Percentiles rank a stretch among this genome's conserved stretches.
phyloP scores from a whole-genome alignment of 1,140 invertebrate genomes.

The Patella vulgata region DNA sequence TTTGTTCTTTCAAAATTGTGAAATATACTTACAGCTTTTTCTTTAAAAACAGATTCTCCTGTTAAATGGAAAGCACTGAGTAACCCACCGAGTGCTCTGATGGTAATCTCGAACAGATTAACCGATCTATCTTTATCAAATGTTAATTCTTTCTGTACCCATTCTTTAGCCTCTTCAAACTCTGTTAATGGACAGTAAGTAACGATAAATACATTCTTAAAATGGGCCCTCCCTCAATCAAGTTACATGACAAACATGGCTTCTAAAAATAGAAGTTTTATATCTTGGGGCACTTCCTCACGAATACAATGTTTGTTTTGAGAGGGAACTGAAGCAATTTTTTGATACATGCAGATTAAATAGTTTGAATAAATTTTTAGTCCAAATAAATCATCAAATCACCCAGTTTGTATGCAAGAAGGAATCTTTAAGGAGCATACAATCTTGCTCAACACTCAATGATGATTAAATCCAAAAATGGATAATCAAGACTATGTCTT shows the following conservation, averaged over 20 bases:
- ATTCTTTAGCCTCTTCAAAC: conserved; percentile 90
- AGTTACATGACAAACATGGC: too few species aligned
- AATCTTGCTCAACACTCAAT: too few species aligned
- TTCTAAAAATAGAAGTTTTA: conserved; percentile 15
- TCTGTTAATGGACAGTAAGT: conserved; percentile 69
- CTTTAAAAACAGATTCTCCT: conserved; percentile 75
- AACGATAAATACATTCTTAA: too few species aligned
- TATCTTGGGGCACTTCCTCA: too few species aligned
- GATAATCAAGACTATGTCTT: too few species aligned
- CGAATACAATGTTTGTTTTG: neutral
- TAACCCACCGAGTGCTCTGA: conserved; percentile 96
- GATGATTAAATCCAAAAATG: too few species aligned
- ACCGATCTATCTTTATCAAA: conserved; percentile 81
- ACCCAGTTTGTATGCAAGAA: too few species aligned
- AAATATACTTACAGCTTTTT: conserved; percentile 80
- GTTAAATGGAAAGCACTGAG: conserved; percentile 93
- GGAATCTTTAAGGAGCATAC: too few species aligned
- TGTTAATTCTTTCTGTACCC: conserved; percentile 87
- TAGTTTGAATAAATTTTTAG: too few species aligned
- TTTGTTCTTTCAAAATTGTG: too few species aligned
- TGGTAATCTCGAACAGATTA: conserved; percentile 98
- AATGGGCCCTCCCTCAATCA: too few species aligned
- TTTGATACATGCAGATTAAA: neutral
- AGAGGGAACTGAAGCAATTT: neutral
- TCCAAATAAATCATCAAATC: too few species aligned